phyloP scores from a whole-genome alignment of 1,140 invertebrate genomes.

The Charaxes varanes region DNA sequence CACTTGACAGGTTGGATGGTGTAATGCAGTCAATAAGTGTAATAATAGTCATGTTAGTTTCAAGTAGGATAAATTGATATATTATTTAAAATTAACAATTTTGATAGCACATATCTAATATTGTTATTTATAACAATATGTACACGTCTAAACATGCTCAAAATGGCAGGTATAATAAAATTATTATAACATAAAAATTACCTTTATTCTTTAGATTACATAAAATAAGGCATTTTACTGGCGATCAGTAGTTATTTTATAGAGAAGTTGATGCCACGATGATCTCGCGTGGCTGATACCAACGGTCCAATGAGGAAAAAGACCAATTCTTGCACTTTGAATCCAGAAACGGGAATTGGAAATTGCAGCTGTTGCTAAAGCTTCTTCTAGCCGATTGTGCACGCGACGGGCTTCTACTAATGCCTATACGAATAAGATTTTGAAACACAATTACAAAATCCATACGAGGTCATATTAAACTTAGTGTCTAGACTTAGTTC shows the following conservation, averaged over 20 bases:
- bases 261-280: conserved; percentile 46
- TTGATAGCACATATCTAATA: too few relatives aligned
- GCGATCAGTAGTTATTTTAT: conserved; percentile 34
- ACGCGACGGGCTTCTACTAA: conserved; percentile 35
- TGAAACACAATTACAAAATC: not conserved
- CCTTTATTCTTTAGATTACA: too few relatives aligned
- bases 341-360: conserved; percentile 35
- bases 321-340: conserved; percentile 28
- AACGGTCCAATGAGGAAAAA: conserved; percentile 35
- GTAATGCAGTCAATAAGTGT: too few relatives aligned
- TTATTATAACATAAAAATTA: not conserved
- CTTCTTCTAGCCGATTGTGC: conserved; percentile 42
- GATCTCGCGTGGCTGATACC: conserved; percentile 21
- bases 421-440: conserved; percentile 10
- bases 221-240: conserved; percentile 5
- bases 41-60: too few relatives aligned
- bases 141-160: too few relatives aligned
- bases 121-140: too few relatives aligned
- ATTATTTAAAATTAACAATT: too few relatives aligned
- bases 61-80: too few relatives aligned
- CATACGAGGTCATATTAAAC: too few relatives aligned
- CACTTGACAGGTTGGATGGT: too few relatives aligned
- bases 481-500: too few relatives aligned
- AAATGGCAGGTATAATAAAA: too few relatives aligned
- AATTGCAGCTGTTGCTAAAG: conserved; percentile 26